Percentiles rank a stretch among this genome's conserved stretches.
These are phyloP conservation scores for Gadus chalcogrammus DNA, from an alignment of 2,113 vertebrate genomes.

Conservation along the genomic window DNA sequence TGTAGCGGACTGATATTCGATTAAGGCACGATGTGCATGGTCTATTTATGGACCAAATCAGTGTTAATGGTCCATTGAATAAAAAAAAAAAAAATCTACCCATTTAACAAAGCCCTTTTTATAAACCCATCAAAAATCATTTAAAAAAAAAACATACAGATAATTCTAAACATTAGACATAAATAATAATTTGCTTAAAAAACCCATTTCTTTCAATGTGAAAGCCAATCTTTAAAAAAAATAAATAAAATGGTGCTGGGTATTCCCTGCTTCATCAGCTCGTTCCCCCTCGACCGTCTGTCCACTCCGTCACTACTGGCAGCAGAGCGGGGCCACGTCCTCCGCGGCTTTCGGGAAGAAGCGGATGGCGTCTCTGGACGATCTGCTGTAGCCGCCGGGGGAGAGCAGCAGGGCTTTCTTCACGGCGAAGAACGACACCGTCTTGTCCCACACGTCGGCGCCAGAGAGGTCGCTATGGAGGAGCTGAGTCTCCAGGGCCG, in stretches of 20 bases:
- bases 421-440: slow-evolving; percentile 65
- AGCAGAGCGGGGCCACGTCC: slow-evolving; percentile 60
- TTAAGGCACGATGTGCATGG: slow-evolving; percentile 2
- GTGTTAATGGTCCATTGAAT: slow-evolving; percentile 16
- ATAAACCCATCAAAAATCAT: not conserved
- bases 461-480: slow-evolving; percentile 36
- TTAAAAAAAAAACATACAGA: not conserved
- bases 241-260: too few species aligned
- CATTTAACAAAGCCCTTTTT: slow-evolving; percentile 41
- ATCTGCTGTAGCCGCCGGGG: slow-evolving; percentile 63
- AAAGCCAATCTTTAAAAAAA: too few species aligned
- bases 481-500: slow-evolving; percentile 51
- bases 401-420: slow-evolving; percentile 63
- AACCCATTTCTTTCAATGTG: too few species aligned
- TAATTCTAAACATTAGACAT: not conserved
- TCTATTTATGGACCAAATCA: slow-evolving; percentile 25
- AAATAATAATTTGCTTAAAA: not conserved
- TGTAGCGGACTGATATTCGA: too few species aligned
- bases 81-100: not conserved
- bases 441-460: slow-evolving; percentile 69
- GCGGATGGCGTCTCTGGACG: slow-evolving; percentile 67
- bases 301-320: slow-evolving; percentile 26
- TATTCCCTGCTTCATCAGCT: too few species aligned
- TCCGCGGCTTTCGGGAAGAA: slow-evolving; percentile 60
- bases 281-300: too few species aligned